Conservation (phyloP, 2,797 vertebrate genomes). For the Setipinna tenuifilis region DNA sequence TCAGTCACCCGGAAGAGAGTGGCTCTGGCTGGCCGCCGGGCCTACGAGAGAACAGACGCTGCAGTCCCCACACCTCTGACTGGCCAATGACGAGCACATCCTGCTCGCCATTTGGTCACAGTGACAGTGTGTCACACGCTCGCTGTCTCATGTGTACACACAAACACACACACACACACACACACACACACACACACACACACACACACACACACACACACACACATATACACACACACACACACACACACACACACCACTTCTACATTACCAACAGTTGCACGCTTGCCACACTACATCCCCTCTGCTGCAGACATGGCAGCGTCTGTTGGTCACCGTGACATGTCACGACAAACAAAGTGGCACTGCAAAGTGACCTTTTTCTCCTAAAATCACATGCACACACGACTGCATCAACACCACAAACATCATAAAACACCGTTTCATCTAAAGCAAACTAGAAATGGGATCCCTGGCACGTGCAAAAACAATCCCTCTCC, state of each 20-base stretch:
- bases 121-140: conserved; percentile 2
- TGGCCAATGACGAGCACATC: neutral
- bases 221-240: neutral
- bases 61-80: neutral
- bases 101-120: neutral
- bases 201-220: conserved; percentile 10
- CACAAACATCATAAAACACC: neutral
- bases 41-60: conserved; percentile 3
- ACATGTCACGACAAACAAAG: neutral
- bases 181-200: conserved; percentile 16
- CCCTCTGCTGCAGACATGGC: too few species aligned
- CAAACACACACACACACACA: neutral
- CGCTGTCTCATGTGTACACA: neutral
- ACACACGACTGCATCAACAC: neutral
- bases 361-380: neutral
- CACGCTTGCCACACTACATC: neutral
- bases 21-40: neutral
- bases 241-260: neutral
- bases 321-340: neutral
- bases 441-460: neutral
- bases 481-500: neutral
- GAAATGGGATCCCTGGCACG: neutral
- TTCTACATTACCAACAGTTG: neutral
- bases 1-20: neutral
- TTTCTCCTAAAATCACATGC: neutral